Evolutionary conservation across 2,113 vertebrate species (phyloP).

Genomic region (Oryzias woworae): DNA sequence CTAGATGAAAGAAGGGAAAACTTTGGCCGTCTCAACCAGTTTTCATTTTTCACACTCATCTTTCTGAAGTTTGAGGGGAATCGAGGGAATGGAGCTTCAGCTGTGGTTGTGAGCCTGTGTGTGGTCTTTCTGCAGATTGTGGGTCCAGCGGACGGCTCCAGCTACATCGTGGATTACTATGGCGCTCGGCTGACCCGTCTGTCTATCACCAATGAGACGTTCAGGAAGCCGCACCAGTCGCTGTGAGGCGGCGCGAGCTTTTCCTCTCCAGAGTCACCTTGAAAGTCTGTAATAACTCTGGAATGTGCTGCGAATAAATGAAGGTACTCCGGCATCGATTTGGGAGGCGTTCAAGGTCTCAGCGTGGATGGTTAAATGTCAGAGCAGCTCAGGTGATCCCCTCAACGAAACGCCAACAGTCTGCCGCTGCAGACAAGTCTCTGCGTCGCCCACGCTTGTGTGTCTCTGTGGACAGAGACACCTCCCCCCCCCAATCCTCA

Average conservation of each 20-base stretch:
- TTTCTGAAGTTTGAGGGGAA: too few relatives aligned
- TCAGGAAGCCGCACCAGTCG: slow-evolving; percentile 90
- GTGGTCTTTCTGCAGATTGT: slow-evolving; percentile 84
- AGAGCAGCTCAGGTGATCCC: background rate
- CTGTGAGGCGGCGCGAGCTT: slow-evolving; percentile 64
- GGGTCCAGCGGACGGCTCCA: slow-evolving; percentile 93
- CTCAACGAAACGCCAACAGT: too few relatives aligned
- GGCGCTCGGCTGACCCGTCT: slow-evolving; percentile 90
- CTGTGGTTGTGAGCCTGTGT: background rate
- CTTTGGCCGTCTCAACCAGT: too few relatives aligned
- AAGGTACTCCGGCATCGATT: background rate
- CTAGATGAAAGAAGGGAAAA: too few relatives aligned
- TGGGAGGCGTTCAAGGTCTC: background rate
- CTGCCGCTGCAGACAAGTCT: too few relatives aligned
- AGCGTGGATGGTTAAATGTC: background rate
- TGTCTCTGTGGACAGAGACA: too few relatives aligned
- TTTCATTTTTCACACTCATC: too few relatives aligned
- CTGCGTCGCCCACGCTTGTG: too few relatives aligned
- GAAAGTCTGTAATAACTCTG: background rate
- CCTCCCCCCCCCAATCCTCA: too few relatives aligned
- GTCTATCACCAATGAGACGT: slow-evolving; percentile 92
- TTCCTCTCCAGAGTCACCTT: background rate
- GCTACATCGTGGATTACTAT: slow-evolving; percentile 98
- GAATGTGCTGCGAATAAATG: background rate
- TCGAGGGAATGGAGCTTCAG: too few relatives aligned